phyloP scores from a whole-genome alignment of 2,888 invertebrate genomes.

The Tetropium fuscum region DNA sequence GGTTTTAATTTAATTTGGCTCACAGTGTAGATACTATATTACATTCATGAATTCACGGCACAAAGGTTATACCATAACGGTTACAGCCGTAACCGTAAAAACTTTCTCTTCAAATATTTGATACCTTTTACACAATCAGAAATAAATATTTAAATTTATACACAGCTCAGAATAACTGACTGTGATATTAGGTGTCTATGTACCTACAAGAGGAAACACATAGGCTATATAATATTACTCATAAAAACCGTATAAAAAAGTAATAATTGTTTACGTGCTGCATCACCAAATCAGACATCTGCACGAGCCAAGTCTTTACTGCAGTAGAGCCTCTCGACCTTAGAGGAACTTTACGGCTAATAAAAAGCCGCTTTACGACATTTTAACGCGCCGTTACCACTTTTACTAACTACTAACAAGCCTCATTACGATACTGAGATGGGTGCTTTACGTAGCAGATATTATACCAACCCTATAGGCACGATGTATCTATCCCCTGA shows the following conservation, averaged over 20 bases:
- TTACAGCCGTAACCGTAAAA: too few relatives aligned
- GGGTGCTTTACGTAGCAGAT: conserved; percentile 54
- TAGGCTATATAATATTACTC: conserved; percentile 18
- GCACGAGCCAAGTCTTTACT: conserved; percentile 52
- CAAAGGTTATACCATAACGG: too few relatives aligned
- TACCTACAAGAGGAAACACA: conserved; percentile 9
- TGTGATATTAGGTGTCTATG: conserved; percentile 9
- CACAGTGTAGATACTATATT: background rate
- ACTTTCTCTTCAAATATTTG: conserved; percentile 1
- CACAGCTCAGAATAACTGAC: background rate
- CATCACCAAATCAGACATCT: conserved; percentile 54
- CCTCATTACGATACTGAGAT: conserved; percentile 63
- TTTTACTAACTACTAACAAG: conserved; percentile 66
- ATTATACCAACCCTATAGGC: conserved; percentile 51
- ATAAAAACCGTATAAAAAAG: conserved; percentile 37
- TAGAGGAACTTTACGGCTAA: conserved; percentile 64
- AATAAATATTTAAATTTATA: conserved; percentile 14
- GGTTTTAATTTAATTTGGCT: too few relatives aligned
- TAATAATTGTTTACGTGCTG: conserved; percentile 62
- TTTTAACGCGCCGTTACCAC: conserved; percentile 65
- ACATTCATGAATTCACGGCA: background rate
- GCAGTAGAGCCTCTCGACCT: conserved; percentile 54
- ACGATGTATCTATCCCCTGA: conserved; percentile 43
- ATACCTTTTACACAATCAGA: background rate
- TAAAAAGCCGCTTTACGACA: conserved; percentile 66